phyloP scores from a whole-genome alignment of 2,888 invertebrate genomes.

The Lysandra coridon region DNA sequence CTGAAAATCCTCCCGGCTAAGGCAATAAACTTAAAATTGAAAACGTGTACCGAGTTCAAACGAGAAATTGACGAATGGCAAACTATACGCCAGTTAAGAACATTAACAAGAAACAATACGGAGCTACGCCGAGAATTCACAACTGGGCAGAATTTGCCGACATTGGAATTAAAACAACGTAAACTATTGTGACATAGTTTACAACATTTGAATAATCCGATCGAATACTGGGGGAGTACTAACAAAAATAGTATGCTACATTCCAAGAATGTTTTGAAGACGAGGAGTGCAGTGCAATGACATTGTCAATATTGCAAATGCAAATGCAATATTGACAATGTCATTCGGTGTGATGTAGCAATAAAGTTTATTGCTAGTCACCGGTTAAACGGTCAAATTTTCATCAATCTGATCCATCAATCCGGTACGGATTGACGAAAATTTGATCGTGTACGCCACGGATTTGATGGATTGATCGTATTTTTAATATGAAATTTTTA shows the following conservation, averaged over 20 bases:
- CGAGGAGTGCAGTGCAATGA: neutral
- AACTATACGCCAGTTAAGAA: neutral
- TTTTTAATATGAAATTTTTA: too few relatives aligned
- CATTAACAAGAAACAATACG: constrained; percentile 6
- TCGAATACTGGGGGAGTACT: constrained; percentile 37
- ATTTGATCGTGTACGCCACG: too few relatives aligned
- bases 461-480: too few relatives aligned
- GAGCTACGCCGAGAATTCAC: neutral
- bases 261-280: neutral
- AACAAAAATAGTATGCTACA: too few relatives aligned
- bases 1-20: neutral
- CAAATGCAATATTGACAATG: neutral
- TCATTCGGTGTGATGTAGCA: neutral
- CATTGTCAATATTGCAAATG: too few relatives aligned
- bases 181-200: constrained; percentile 47
- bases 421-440: too few relatives aligned
- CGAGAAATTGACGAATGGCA: constrained; percentile 12
- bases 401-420: too few relatives aligned
- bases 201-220: constrained; percentile 63
- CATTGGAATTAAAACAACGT: constrained; percentile 51
- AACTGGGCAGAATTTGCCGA: neutral
- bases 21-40: constrained; percentile 12
- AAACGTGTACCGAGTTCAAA: constrained; percentile 4
- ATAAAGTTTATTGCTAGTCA: too few relatives aligned
- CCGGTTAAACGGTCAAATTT: too few relatives aligned